These are phyloP conservation scores for Sphenodon punctatus DNA, from an alignment of 2,797 vertebrate genomes.

Conservation along the genomic window DNA sequence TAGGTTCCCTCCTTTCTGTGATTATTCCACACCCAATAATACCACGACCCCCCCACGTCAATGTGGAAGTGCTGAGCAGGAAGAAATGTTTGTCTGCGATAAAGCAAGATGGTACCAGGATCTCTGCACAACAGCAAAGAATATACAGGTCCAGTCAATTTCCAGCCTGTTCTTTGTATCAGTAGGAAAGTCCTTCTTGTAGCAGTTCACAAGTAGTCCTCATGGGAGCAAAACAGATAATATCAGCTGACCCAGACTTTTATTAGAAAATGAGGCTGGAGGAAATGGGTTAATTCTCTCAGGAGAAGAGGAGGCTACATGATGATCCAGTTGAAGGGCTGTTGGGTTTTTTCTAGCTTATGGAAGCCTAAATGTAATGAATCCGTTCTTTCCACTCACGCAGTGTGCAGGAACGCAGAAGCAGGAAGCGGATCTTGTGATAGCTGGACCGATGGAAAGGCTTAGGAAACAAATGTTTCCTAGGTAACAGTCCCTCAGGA, in stretches of 20 bases:
- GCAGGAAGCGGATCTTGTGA: background rate
- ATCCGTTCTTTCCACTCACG: background rate
- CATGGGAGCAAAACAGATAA: constrained; percentile 27
- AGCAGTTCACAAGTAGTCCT: background rate
- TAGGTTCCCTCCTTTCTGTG: background rate
- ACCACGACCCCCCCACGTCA: constrained; percentile 37
- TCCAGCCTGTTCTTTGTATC: constrained; percentile 2
- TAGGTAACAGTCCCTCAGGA: constrained; percentile 3
- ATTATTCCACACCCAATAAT: background rate
- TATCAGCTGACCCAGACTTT: background rate
- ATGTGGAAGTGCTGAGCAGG: constrained; percentile 4
- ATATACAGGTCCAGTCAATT: background rate
- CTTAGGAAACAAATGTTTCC: constrained; percentile 11
- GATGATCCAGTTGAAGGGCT: constrained; percentile 6
- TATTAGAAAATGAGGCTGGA: background rate
- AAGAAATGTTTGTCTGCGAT: constrained; percentile 25
- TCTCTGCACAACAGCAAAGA: constrained; percentile 1
- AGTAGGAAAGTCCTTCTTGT: constrained; percentile 5
- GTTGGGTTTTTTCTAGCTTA: background rate
- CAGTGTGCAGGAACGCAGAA: background rate
- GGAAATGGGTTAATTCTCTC: constrained; percentile 26
- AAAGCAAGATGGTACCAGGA: constrained; percentile 14
- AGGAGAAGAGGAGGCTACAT: background rate
- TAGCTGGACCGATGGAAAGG: background rate
- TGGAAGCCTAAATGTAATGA: background rate